A percentile compares a stretch with the other conserved stretches of the same genome.
phyloP scores from a whole-genome alignment of 2,888 invertebrate species.

The Heteropelma amictum region DNA sequence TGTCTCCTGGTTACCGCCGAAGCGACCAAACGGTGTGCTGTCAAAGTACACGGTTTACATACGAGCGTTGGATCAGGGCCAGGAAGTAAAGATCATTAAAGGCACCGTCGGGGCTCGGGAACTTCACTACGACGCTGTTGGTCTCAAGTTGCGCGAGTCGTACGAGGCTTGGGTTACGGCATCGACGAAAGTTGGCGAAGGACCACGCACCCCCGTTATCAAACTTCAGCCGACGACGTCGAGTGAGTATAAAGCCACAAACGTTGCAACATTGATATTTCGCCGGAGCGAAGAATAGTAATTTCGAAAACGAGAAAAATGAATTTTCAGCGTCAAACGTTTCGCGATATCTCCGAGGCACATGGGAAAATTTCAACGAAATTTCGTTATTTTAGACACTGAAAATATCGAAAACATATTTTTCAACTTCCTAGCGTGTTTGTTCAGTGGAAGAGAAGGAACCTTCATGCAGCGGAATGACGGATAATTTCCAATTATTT shows the following conservation, averaged over 20 bases:
- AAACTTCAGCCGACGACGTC: conserved; percentile 78
- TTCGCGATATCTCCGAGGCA: too few species aligned
- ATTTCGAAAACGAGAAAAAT: too few species aligned
- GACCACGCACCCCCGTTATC: conserved; percentile 80
- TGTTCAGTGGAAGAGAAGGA: too few species aligned
- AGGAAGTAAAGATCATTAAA: conserved; percentile 79
- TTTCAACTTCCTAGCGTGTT: too few species aligned
- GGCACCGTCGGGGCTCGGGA: conserved; percentile 77
- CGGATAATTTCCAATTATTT: too few species aligned
- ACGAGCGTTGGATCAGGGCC: conserved; percentile 79
- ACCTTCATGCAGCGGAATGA: too few species aligned
- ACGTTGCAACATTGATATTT: background rate
- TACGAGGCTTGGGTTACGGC: conserved; percentile 83
- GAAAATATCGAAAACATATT: too few species aligned
- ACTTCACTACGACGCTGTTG: conserved; percentile 79
- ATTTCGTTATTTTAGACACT: too few species aligned
- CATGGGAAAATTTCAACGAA: too few species aligned
- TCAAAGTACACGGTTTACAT: conserved; percentile 83
- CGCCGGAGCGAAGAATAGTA: too few species aligned
- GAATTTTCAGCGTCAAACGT: too few species aligned
- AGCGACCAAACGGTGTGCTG: conserved; percentile 82
- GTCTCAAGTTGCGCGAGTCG: conserved; percentile 79
- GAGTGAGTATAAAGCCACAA: conserved; percentile 63
- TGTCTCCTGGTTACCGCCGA: conserved; percentile 84
- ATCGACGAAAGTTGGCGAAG: conserved; percentile 82